phyloP scores from a whole-genome alignment of 1,140 invertebrate species.

The Temnothorax nylanderi region DNA sequence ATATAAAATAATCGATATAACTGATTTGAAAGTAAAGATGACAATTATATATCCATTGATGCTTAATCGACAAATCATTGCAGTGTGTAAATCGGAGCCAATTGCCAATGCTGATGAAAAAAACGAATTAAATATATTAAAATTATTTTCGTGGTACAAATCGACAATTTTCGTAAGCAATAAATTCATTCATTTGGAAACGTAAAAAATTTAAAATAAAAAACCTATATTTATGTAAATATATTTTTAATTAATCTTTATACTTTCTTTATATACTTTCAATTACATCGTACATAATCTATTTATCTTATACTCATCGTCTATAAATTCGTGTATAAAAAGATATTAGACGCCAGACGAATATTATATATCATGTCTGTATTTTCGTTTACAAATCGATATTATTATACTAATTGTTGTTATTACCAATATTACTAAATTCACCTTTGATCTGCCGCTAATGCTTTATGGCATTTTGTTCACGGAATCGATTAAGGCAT shows the following conservation, averaged over 20 bases:
- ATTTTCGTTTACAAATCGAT: not conserved
- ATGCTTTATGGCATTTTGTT: slow-evolving; percentile 27
- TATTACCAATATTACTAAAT: not conserved
- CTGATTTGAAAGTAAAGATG: not conserved
- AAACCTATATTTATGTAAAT: not conserved
- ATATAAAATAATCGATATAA: not conserved
- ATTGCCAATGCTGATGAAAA: not conserved
- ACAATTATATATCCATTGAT: not conserved
- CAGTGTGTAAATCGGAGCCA: not conserved
- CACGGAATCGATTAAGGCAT: slow-evolving; percentile 5
- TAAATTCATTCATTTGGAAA: not conserved
- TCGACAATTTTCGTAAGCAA: not conserved
- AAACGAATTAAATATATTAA: not conserved
- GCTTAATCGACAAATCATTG: not conserved
- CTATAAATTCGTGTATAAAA: not conserved
- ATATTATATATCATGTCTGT: not conserved
- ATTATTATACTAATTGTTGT: not conserved
- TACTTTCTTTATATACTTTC: not conserved
- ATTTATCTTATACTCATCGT: not conserved
- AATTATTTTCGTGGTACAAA: not conserved
- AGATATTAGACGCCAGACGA: not conserved
- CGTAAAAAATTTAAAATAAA: not conserved
- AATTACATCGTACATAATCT: not conserved
- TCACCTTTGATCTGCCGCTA: not conserved
- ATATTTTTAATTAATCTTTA: not conserved